phyloP scores from a whole-genome alignment of 2,888 invertebrate genomes.

The Oithona nana region DNA sequence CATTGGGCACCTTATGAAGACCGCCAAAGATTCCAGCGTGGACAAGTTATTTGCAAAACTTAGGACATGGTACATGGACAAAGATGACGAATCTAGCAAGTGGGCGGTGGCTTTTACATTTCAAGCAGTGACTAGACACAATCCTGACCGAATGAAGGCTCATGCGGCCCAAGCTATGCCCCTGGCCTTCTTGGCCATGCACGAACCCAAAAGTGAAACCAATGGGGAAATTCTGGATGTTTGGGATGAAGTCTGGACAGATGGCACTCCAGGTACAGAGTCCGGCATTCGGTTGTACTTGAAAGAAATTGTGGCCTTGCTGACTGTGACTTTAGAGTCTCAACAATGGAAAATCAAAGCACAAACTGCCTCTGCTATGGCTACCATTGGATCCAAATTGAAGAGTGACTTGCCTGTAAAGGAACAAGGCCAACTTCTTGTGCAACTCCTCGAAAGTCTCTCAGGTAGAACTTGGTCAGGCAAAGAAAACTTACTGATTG shows the following conservation, averaged over 20 bases:
- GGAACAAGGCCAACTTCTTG: constrained; percentile 42
- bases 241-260: constrained; percentile 76
- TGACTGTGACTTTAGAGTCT: constrained; percentile 53
- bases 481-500: constrained; percentile 60
- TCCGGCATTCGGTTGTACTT: constrained; percentile 57
- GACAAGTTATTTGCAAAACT: constrained; percentile 43
- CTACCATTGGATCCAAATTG: constrained; percentile 53
- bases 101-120: constrained; percentile 30
- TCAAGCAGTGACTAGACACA: constrained; percentile 59
- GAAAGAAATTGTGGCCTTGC: constrained; percentile 44
- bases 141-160: constrained; percentile 58
- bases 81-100: constrained; percentile 31
- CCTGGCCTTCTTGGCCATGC: constrained; percentile 74
- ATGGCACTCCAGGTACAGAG: constrained; percentile 70
- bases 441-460: constrained; percentile 45
- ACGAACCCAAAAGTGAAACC: constrained; percentile 36
- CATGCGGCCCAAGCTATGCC: constrained; percentile 56
- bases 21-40: constrained; percentile 53
- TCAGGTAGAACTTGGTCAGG: constrained; percentile 73
- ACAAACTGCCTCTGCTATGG: constrained; percentile 61
- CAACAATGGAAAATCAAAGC: constrained; percentile 72
- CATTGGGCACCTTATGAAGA: constrained; percentile 60
- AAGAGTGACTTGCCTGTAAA: constrained; percentile 27
- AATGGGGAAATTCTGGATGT: constrained; percentile 31
- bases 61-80: constrained; percentile 44